Evolutionary conservation across 2,113 vertebrate genomes (phyloP).

Genomic region (Epinephelus moara): DNA sequence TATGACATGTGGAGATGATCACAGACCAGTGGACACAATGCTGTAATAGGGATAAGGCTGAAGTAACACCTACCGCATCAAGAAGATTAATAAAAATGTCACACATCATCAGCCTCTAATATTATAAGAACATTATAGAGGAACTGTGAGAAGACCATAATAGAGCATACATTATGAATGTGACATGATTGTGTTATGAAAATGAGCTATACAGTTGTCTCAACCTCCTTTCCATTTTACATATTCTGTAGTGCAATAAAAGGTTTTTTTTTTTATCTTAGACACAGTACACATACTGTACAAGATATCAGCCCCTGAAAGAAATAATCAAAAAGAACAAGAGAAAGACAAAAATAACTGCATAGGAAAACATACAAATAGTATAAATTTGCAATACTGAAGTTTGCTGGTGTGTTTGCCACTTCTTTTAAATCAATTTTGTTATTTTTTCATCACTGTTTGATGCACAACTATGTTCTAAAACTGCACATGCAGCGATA

Average conservation of each 20-base stretch:
- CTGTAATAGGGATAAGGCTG: background rate
- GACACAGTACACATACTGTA: too few species aligned
- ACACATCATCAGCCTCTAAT: background rate
- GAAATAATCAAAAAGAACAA: background rate
- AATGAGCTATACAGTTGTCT: conserved; percentile 18
- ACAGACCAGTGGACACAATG: background rate
- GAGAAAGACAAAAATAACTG: background rate
- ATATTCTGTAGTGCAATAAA: conserved; percentile 6
- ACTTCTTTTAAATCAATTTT: background rate
- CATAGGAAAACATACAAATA: background rate
- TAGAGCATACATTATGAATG: conserved; percentile 19
- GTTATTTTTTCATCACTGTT: background rate
- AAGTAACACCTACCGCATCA: conserved; percentile 25
- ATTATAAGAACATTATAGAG: conserved; percentile 26
- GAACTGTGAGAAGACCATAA: background rate
- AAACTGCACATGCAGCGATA: background rate
- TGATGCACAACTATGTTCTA: background rate
- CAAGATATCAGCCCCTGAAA: background rate
- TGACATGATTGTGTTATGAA: conserved; percentile 27
- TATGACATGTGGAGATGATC: conserved; percentile 2
- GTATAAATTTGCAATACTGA: background rate
- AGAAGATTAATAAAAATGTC: conserved; percentile 27
- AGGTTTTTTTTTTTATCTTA: background rate
- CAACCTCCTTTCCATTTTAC: background rate
- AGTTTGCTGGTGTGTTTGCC: background rate